Evolutionary conservation across 2,113 vertebrate genomes (phyloP).

Genomic region (Callopanchax toddi): DNA sequence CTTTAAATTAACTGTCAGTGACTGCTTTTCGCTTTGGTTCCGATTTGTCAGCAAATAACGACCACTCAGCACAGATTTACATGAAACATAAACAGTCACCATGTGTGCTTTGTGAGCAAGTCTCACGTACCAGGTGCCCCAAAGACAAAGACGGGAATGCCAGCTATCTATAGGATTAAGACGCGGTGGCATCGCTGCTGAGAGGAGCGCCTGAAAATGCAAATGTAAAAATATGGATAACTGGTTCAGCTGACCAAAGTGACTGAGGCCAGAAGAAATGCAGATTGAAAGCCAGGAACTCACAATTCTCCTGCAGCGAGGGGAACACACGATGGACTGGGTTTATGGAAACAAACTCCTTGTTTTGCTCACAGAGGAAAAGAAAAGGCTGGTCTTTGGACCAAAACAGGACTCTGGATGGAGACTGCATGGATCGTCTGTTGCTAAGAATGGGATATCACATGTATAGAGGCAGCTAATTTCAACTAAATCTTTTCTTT

Average conservation of each 20-base stretch:
- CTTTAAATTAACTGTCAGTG: slow-evolving; percentile 20
- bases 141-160: slow-evolving; percentile 67
- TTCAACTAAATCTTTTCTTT: not conserved
- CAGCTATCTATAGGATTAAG: slow-evolving; percentile 69
- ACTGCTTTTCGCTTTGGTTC: too few species aligned
- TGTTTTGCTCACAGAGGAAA: slow-evolving; percentile 18
- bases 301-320: slow-evolving; percentile 49
- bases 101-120: slow-evolving; percentile 61
- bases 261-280: slow-evolving; percentile 46
- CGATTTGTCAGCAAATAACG: too few species aligned
- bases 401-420: slow-evolving; percentile 4
- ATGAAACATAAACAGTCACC: slow-evolving; percentile 62
- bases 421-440: slow-evolving; percentile 42
- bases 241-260: slow-evolving; percentile 61
- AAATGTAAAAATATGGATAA: slow-evolving; percentile 64
- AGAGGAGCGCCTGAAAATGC: slow-evolving; percentile 55
- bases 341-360: slow-evolving; percentile 43
- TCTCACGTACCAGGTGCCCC: slow-evolving; percentile 35
- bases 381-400: slow-evolving; percentile 30
- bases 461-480: not conserved
- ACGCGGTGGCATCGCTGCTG: slow-evolving; percentile 49
- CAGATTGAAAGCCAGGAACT: slow-evolving; percentile 72
- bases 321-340: slow-evolving; percentile 31
- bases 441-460: not conserved
- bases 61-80: slow-evolving; percentile 49